Conservation (phyloP, 2,797 vertebrate species). For the Peromyscus aztecus region DNA sequence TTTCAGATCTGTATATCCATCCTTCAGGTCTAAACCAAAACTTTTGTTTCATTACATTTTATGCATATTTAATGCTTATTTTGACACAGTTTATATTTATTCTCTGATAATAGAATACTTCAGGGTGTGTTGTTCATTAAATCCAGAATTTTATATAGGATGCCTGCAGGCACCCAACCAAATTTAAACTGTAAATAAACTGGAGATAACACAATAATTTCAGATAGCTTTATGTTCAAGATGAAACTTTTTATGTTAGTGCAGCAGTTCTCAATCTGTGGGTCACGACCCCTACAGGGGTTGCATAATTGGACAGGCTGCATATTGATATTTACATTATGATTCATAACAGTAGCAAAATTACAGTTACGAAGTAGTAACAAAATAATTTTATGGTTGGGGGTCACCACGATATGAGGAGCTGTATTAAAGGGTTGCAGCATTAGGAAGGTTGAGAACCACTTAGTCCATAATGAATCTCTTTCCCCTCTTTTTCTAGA, state of each 20-base stretch:
- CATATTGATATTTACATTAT: not conserved
- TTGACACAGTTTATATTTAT: conserved; percentile 53
- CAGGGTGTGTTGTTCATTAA: conserved; percentile 16
- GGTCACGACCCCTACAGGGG: not conserved
- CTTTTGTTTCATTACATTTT: conserved; percentile 51
- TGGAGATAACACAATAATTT: conserved; percentile 56
- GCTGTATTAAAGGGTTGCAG: not conserved
- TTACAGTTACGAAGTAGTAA: not conserved
- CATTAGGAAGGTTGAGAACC: not conserved
- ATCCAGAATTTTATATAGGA: conserved; percentile 63
- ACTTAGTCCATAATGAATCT: conserved; percentile 23
- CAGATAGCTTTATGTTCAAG: conserved; percentile 47
- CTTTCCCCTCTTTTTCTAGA: not conserved
- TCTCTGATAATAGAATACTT: conserved; percentile 39
- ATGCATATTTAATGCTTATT: not conserved
- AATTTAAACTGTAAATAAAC: conserved; percentile 71
- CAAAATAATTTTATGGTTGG: not conserved
- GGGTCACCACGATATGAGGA: not conserved
- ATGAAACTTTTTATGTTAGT: conserved; percentile 66
- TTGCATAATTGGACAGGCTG: not conserved
- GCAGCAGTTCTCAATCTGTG: not conserved
- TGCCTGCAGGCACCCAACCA: conserved; percentile 30
- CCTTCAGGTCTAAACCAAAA: conserved; percentile 17
- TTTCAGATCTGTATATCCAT: conserved; percentile 16
- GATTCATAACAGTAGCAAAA: not conserved